A percentile compares a stretch with the other conserved stretches of the same genome.
Conservation (phyloP, 2,888 invertebrate species). For the Metallyticus violacea region DNA sequence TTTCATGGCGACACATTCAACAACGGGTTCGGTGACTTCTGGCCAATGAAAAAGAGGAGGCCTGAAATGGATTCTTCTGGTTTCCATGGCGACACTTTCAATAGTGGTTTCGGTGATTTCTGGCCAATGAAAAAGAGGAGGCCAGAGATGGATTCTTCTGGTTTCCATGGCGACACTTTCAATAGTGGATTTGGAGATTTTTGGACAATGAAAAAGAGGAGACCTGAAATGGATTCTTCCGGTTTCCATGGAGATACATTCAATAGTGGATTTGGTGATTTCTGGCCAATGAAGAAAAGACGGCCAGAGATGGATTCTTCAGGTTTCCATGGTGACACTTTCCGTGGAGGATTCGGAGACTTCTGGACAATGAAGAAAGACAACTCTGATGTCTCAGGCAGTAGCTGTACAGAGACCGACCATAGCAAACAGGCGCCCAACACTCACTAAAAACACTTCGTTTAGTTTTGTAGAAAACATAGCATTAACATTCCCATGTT, state of each 20-base stretch:
- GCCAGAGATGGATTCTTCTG: conserved; percentile 39
- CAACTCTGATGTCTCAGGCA: not conserved
- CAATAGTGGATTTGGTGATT: conserved; percentile 37
- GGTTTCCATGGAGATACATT: conserved; percentile 38
- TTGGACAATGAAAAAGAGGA: conserved; percentile 37
- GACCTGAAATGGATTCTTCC: conserved; percentile 34
- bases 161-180: conserved; percentile 42
- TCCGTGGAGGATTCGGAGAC: conserved; percentile 38
- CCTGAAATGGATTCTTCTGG: conserved; percentile 41
- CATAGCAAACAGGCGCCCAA: not conserved
- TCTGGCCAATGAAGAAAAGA: conserved; percentile 34
- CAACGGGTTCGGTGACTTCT: conserved; percentile 42
- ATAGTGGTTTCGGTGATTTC: conserved; percentile 40
- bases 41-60: conserved; percentile 40
- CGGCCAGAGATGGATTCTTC: conserved; percentile 34
- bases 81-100: conserved; percentile 42
- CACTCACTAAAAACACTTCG: not conserved
- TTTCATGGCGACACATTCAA: conserved; percentile 44
- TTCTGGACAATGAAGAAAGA: conserved; percentile 35
- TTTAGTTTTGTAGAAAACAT: not conserved
- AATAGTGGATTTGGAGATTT: conserved; percentile 39
- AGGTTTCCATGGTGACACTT: conserved; percentile 37
- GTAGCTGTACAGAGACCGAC: too few relatives aligned
- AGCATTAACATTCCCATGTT: not conserved
- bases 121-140: conserved; percentile 38